A percentile compares a stretch with the other conserved stretches of the same genome.
These are phyloP conservation scores for Drosophila prosaltans DNA, from an alignment of 1,140 invertebrate species.

Conservation along the genomic window DNA sequence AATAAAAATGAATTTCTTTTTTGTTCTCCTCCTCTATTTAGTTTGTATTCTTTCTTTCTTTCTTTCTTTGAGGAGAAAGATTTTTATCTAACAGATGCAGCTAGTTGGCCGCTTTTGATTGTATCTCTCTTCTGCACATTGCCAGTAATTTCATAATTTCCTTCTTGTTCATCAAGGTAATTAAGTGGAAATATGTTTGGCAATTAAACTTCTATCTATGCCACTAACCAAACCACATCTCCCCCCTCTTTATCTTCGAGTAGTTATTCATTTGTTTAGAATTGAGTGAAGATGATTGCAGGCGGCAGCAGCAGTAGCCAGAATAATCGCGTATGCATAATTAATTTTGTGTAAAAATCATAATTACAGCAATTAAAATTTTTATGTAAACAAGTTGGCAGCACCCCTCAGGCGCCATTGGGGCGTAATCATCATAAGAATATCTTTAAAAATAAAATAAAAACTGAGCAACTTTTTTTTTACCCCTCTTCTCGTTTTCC, in stretches of 20 bases:
- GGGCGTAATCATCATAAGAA: conserved; percentile 56
- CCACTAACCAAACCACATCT: conserved; percentile 17
- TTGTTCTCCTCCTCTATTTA: too few species aligned
- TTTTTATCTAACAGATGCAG: conserved; percentile 54
- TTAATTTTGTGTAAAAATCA: conserved; percentile 79
- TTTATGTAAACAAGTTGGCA: conserved; percentile 73
- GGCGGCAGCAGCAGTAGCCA: conserved; percentile 19
- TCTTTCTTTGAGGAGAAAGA: conserved; percentile 9
- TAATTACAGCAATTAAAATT: conserved; percentile 78
- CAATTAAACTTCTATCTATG: conserved; percentile 43
- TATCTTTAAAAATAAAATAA: conserved; percentile 15
- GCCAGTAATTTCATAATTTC: conserved; percentile 62
- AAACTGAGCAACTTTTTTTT: conserved; percentile 5
- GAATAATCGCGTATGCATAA: conserved; percentile 68
- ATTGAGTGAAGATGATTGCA: conserved; percentile 25
- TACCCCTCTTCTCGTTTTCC: background rate
- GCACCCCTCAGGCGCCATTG: conserved; percentile 47
- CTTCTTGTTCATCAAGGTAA: conserved; percentile 32
- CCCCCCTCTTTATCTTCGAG: background rate
- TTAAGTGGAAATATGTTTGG: conserved; percentile 52
- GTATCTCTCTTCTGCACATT: background rate
- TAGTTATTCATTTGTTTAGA: conserved; percentile 15
- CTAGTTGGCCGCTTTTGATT: conserved; percentile 21
- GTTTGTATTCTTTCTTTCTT: too few species aligned
- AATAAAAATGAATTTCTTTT: conserved; percentile 33